These are phyloP conservation scores for Vanessa atalanta DNA, from an alignment of 1,140 invertebrate species.

Conservation along the genomic window DNA sequence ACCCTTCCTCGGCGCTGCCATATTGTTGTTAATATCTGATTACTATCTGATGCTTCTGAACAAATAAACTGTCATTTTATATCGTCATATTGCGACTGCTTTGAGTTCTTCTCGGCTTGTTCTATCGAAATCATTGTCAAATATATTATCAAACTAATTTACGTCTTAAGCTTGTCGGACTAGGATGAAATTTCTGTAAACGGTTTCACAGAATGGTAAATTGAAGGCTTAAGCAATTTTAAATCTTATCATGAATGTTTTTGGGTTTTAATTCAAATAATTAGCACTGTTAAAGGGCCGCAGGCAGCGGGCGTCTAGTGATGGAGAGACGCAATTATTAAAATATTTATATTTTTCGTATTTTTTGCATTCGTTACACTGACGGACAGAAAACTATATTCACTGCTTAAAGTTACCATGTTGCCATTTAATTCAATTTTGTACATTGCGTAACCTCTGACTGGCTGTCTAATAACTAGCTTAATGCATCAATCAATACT, in stretches of 20 bases:
- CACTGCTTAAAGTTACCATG: not conserved
- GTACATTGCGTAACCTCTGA: no score
- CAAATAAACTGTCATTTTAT: conserved; percentile 33
- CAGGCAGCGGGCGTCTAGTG: conserved; percentile 34
- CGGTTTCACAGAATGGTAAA: conserved; percentile 22
- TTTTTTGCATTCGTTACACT: conserved; percentile 19
- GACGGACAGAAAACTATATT: conserved; percentile 7
- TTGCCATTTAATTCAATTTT: no score
- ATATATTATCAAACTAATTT: conserved; percentile 16
- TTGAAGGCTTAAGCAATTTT: conserved; percentile 48
- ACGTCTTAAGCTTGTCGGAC: conserved; percentile 15
- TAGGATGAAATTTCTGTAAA: conserved; percentile 30
- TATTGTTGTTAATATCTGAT: conserved; percentile 34
- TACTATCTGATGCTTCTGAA: conserved; percentile 27
- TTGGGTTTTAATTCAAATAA: conserved; percentile 31
- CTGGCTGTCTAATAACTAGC: no score
- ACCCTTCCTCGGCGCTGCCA: not conserved
- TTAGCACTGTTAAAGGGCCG: conserved; percentile 20
- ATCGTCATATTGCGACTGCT: conserved; percentile 31
- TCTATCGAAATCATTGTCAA: conserved; percentile 47
- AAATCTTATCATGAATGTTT: conserved; percentile 43
- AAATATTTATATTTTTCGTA: conserved; percentile 34
- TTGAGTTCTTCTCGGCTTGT: conserved; percentile 31
- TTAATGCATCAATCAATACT: no score
- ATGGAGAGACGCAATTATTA: conserved; percentile 41